Evolutionary conservation across 2,888 invertebrate species (phyloP), one percentile per base, ranked within the genome.

Genomic region (Sussaba pulchella): DNA sequence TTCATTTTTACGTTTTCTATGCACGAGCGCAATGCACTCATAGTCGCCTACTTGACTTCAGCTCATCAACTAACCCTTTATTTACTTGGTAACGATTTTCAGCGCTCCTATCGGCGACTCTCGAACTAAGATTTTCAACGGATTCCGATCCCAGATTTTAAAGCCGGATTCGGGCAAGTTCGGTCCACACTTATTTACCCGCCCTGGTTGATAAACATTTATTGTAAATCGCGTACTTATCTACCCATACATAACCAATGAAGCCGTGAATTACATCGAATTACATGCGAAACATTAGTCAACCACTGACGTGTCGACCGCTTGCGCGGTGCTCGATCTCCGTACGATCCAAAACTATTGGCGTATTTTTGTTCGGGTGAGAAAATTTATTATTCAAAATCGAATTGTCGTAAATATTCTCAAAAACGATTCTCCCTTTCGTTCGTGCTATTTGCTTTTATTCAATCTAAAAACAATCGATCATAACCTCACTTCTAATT

Each of bases 231-330:
- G 14, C 57, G 17, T 31, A 24, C 24, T 54, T 26, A 14, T n/a
- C 31, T 1, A 54, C 31, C 26, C 4, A 14, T 31, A 31, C 31
- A 17, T 31, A 21, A 8, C 26, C 31, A 9, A 36, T 14, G 17
- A 6, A 31, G 9, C 50, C 1, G 50, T 50, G 50, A 50, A 45
- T 17, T 31, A 31, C 31, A 31, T 31, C 0, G 21, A 50, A 5
- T 21, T 21, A 1, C 50, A 21, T 19, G 31, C 57, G 54, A 24
- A 69, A 54, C 52, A 54, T 36, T 17, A 9, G 67, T 52, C 24
- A 14, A 52, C 9, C 52, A 52, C 67, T 69, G 67, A 69, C 67
- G 67, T 69, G 67, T 69, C 41, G 54, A 54, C 54, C 5, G 41
- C 39, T n/a, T 1, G 21, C 12, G 57, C 57, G 57, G 57, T 57